Conservation (phyloP, 2,113 vertebrate genomes). For the Scalopus aquaticus region DNA sequence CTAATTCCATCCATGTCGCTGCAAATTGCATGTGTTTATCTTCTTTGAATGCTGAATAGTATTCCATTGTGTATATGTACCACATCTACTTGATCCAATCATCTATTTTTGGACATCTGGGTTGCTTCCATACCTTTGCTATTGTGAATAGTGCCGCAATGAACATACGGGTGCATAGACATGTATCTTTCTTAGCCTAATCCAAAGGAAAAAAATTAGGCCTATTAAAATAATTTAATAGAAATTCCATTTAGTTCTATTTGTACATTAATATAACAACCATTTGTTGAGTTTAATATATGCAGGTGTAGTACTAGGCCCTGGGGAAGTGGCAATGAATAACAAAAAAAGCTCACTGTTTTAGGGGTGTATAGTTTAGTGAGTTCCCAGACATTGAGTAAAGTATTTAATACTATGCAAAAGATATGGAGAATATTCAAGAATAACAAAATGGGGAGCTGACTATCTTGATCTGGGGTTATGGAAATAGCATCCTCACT, state of each 20-base stretch:
- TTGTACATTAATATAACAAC: not conserved
- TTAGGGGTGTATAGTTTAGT: not conserved
- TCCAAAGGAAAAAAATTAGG: not conserved
- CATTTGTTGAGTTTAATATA: not conserved
- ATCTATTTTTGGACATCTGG: no score
- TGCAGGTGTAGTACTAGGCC: not conserved
- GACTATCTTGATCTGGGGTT: not conserved
- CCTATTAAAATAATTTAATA: not conserved
- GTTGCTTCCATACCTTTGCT: no score
- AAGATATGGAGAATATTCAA: not conserved
- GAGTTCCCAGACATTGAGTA: not conserved
- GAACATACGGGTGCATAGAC: no score
- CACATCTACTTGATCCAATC: no score
- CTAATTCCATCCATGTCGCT: no score
- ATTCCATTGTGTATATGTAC: no score
- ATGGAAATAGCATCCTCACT: not conserved
- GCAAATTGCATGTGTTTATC: no score
- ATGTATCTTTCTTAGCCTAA: not conserved
- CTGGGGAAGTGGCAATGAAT: not conserved
- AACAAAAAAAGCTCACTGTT: not conserved
- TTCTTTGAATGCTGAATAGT: no score
- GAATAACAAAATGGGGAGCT: not conserved
- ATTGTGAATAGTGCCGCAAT: no score
- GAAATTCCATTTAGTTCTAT: not conserved
- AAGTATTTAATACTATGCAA: not conserved